Evolutionary conservation across 2,888 invertebrate genomes (phyloP).

Genomic region (Drosophila phalerata): DNA sequence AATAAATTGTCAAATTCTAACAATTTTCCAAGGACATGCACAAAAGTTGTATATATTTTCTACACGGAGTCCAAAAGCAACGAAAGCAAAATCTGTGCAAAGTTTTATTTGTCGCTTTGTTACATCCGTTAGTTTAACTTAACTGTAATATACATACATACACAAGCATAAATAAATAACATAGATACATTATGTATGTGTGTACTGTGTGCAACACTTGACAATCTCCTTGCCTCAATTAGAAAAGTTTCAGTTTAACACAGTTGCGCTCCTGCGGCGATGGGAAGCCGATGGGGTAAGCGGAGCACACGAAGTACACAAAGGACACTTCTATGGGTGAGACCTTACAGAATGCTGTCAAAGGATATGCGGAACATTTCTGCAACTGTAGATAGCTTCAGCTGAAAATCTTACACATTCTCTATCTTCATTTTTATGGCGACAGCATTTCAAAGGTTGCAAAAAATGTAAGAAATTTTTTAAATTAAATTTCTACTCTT

Average conservation of each 20-base stretch:
- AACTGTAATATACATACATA: slow-evolving; percentile 3
- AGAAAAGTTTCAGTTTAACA: slow-evolving; percentile 65
- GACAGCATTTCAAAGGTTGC: slow-evolving; percentile 16
- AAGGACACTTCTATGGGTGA: slow-evolving; percentile 28
- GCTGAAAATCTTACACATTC: slow-evolving; percentile 18
- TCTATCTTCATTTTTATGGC: background rate
- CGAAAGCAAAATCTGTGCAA: slow-evolving; percentile 14
- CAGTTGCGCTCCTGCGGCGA: slow-evolving; percentile 30
- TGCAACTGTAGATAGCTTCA: slow-evolving; percentile 20
- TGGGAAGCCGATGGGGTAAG: background rate
- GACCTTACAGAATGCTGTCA: slow-evolving; percentile 12
- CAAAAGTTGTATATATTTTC: slow-evolving; percentile 31
- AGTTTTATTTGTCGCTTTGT: slow-evolving; percentile 24
- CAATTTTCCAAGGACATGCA: slow-evolving; percentile 11
- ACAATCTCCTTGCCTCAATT: slow-evolving; percentile 65
- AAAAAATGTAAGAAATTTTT: slow-evolving; percentile 11
- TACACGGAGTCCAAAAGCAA: slow-evolving; percentile 10
- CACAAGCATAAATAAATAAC: slow-evolving; percentile 10
- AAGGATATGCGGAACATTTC: slow-evolving; percentile 15
- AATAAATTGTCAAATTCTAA: slow-evolving; percentile 14
- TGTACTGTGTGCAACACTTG: slow-evolving; percentile 39
- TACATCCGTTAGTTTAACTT: slow-evolving; percentile 22
- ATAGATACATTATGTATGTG: slow-evolving; percentile 13
- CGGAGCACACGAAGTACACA: slow-evolving; percentile 6
- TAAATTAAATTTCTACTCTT: slow-evolving; percentile 17